phyloP scores from a whole-genome alignment of 2,113 vertebrate genomes.

The Jacana jacana region DNA sequence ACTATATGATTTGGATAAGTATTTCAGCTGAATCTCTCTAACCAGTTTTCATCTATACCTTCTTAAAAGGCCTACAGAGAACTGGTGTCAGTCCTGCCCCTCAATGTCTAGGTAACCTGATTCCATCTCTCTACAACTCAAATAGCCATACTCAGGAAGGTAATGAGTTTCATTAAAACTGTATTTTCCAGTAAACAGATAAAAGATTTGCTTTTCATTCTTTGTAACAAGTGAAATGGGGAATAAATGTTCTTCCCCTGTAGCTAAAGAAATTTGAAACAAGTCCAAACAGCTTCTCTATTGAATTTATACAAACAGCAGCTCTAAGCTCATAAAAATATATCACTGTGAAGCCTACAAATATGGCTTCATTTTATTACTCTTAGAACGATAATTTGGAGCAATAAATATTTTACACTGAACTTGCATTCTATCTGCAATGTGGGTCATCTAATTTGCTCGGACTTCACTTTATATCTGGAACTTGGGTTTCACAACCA shows the following conservation, averaged over 20 bases:
- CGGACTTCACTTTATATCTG: not conserved
- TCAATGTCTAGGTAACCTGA: not conserved
- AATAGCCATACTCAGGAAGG: not conserved
- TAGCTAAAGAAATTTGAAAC: conserved; percentile 61
- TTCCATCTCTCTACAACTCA: not conserved
- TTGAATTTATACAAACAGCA: conserved; percentile 59
- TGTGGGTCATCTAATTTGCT: conserved; percentile 29
- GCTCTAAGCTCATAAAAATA: conserved; percentile 59
- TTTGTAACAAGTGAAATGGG: conserved; percentile 49
- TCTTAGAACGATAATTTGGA: conserved; percentile 29
- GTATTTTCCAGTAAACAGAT: conserved; percentile 51
- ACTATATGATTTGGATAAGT: not conserved
- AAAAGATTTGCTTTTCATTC: conserved; percentile 58
- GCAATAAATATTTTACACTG: conserved; percentile 45
- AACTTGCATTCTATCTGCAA: conserved; percentile 2
- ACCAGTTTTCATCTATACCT: not conserved
- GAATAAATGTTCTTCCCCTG: conserved; percentile 47
- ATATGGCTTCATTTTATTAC: conserved; percentile 56
- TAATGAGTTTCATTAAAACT: conserved; percentile 28
- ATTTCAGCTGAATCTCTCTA: not conserved
- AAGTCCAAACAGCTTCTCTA: conserved; percentile 58
- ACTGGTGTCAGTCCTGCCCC: not conserved
- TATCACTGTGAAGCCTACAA: conserved; percentile 58
- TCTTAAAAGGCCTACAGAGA: not conserved
- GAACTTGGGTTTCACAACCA: not conserved